phyloP scores from a whole-genome alignment of 2,113 vertebrate species.

The Pygoscelis antarcticus region DNA sequence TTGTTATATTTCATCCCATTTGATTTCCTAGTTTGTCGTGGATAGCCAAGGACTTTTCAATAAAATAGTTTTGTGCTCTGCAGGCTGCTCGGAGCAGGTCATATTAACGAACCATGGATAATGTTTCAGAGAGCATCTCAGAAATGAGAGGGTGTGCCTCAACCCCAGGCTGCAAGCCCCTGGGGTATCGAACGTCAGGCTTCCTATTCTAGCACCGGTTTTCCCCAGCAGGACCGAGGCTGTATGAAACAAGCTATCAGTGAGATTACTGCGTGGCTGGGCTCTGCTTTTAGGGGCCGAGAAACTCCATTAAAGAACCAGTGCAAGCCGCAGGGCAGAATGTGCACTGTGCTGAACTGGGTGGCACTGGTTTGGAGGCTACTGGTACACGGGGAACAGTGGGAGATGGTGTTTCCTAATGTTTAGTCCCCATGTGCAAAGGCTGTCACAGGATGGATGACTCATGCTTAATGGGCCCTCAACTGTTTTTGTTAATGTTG shows the following conservation, averaged over 20 bases:
- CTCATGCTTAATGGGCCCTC: background rate
- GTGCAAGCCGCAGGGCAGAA: background rate
- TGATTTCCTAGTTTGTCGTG: background rate
- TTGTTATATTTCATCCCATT: background rate
- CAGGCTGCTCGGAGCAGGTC: background rate
- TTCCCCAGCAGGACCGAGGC: background rate
- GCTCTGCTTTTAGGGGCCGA: background rate
- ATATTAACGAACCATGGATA: background rate
- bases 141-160: background rate
- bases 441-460: background rate
- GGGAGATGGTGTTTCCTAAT: background rate
- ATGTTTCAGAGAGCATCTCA: background rate
- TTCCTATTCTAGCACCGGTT: background rate
- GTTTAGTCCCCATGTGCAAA: background rate
- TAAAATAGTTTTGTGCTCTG: background rate
- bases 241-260: background rate
- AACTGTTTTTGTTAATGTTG: background rate
- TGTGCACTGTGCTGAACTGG: background rate
- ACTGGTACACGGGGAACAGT: rapidly evolving
- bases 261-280: background rate
- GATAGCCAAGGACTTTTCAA: background rate
- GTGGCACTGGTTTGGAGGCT: background rate
- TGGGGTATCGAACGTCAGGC: background rate
- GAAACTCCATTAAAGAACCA: background rate
- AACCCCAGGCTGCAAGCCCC: background rate